Evolutionary conservation across 2,888 invertebrate genomes (phyloP).

Genomic region (Abrostola tripartita): DNA sequence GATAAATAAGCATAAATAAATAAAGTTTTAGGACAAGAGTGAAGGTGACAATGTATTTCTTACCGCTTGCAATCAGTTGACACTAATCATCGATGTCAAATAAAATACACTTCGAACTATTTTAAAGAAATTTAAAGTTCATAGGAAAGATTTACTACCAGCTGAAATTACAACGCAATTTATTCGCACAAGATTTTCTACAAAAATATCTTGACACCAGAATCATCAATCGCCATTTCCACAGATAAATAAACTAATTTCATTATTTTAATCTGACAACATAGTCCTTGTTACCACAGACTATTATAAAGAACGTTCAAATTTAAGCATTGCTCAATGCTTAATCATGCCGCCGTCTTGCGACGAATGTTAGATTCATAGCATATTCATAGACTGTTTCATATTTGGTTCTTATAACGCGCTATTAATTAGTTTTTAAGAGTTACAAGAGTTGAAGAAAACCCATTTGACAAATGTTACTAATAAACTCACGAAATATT

Average conservation of each 20-base stretch:
- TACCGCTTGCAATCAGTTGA: constrained; percentile 65
- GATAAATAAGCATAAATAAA: constrained; percentile 60
- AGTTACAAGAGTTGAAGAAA: too few species aligned
- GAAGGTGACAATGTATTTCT: constrained; percentile 72
- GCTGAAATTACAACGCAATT: constrained; percentile 54
- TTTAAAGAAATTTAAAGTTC: constrained; percentile 36
- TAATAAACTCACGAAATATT: too few species aligned
- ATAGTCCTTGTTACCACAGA: not conserved
- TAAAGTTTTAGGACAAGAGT: constrained; percentile 66
- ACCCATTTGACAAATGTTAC: too few species aligned
- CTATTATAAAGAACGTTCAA: not conserved
- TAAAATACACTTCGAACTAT: constrained; percentile 40
- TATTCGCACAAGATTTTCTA: constrained; percentile 55
- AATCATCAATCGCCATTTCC: constrained; percentile 57
- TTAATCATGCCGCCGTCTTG: too few species aligned
- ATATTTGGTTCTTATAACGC: too few species aligned
- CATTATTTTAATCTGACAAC: constrained; percentile 18
- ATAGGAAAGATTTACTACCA: constrained; percentile 35
- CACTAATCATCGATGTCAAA: constrained; percentile 64
- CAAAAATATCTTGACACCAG: constrained; percentile 54
- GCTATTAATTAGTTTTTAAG: too few species aligned
- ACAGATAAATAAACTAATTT: constrained; percentile 42
- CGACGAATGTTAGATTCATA: too few species aligned
- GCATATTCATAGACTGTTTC: too few species aligned
- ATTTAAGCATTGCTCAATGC: not conserved